These are phyloP conservation scores for Pelobates fuscus DNA, from an alignment of 2,113 vertebrate species.

Conservation along the genomic window DNA sequence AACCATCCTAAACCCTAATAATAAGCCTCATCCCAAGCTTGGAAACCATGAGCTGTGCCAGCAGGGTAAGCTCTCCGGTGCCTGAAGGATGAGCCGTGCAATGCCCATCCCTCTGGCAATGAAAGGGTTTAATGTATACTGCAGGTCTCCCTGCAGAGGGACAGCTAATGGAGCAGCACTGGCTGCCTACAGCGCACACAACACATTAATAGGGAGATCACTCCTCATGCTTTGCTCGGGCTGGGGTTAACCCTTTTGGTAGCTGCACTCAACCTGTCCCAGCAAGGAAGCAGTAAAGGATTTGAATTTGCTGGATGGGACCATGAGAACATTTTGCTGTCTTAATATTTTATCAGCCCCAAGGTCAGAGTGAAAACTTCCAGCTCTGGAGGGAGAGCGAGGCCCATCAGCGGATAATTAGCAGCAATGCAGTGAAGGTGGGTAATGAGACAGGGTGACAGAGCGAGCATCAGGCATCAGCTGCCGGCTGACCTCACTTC, in stretches of 20 bases:
- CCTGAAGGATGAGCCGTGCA: background rate
- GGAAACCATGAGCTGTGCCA: too few species aligned
- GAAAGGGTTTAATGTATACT: background rate
- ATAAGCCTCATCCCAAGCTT: too few species aligned
- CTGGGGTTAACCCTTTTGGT: constrained; percentile 7
- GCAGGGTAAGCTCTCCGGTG: background rate
- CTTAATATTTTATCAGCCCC: constrained; percentile 15
- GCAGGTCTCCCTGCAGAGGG: constrained; percentile 11
- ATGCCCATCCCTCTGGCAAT: background rate
- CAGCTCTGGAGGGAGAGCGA: constrained; percentile 14
- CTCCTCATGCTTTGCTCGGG: background rate
- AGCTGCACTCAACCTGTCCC: background rate
- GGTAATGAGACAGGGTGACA: background rate
- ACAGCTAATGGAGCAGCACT: background rate
- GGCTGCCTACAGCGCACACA: background rate
- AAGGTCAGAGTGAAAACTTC: constrained; percentile 36
- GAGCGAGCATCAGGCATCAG: background rate
- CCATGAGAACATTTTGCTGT: background rate
- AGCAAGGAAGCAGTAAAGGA: background rate
- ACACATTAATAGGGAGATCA: background rate
- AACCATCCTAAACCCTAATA: too few species aligned
- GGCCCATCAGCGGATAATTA: constrained; percentile 2
- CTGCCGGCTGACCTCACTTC: too few species aligned
- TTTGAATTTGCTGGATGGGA: background rate
- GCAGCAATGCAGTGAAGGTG: constrained; percentile 21